Percentiles rank a stretch among this genome's conserved stretches.
Conservation (phyloP, 2,113 vertebrate species). For the Rhinopomastus cyanomelas region DNA sequence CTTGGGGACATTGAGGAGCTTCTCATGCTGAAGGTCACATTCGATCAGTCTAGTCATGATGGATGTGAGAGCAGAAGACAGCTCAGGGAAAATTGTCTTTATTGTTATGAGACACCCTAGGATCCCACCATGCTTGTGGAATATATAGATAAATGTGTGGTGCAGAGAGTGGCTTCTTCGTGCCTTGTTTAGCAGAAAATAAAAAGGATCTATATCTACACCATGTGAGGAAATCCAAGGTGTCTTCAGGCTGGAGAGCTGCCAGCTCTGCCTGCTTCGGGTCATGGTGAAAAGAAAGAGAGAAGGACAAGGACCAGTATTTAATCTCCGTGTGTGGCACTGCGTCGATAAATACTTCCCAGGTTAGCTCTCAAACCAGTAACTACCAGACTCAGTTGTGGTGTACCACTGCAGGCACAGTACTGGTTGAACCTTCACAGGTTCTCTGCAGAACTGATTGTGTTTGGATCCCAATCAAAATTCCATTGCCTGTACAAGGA, state of each 20-base stretch:
- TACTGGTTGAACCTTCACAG: background rate
- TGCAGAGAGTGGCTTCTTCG: background rate
- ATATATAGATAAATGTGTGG: background rate
- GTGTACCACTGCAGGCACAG: background rate
- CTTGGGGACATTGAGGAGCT: background rate
- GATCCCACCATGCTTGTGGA: background rate
- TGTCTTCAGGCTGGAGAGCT: background rate
- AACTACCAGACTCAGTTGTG: background rate
- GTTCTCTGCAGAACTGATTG: background rate
- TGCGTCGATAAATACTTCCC: background rate
- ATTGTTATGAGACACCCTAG: background rate
- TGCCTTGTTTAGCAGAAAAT: background rate
- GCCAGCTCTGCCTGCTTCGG: background rate
- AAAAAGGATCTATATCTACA: background rate
- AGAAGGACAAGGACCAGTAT: background rate
- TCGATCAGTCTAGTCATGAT: background rate
- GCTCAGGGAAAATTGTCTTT: background rate
- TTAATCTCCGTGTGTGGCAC: background rate
- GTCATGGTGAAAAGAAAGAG: background rate
- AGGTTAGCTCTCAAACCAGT: background rate
- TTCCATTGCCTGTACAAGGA: background rate
- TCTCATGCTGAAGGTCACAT: background rate
- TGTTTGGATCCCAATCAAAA: background rate
- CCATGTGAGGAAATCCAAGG: background rate
- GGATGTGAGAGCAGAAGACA: background rate